Evolutionary conservation across 2,113 vertebrate species (phyloP), one percentile per base, ranked within the genome.

Genomic region (Equus quagga): DNA sequence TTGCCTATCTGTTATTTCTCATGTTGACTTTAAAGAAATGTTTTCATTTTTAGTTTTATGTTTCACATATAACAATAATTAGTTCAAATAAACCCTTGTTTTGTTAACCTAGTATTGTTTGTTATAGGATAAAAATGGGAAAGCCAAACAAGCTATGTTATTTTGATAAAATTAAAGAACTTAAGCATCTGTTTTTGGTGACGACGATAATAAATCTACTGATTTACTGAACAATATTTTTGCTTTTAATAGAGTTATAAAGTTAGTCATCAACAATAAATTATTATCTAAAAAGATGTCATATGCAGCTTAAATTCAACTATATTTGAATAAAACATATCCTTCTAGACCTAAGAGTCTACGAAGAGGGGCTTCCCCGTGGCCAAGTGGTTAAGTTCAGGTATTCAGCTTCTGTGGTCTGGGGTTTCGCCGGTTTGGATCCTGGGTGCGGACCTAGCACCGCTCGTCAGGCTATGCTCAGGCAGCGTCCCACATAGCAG

Each of bases 101-200:
- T 82, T 91, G 26, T 85, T 85, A 79, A 76, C 14, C 12, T 24
- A 44, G 28, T 67, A 41, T 82, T 60, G 3, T 58, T 76, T 91
- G 28, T 62, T 31, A 95, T 2, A 70, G 24, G 24, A 64, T 83
- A 56, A 69, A 67, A 49, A 83, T 56, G 70, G 18, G 65, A 89
- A 93, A 93, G n/a, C n/a, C 26, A 94, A 95, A 13, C 1, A 91
- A 85, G 9, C 41, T 90, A 3, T 76, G 5, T 82, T 79, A 76
- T 81, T 73, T 89, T 96, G 67, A 91, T 83, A 73, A 58, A 56
- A 92, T 75, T 65, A 67, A 88, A 64, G 2, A 90, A 69, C 11
- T 56, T 94, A 94, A 65, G 41, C 8, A 60, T 44, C 17, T 93
- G 26, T 6, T 91, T 95, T 94, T 49, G 17, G 15, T 83, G 75